Percentiles rank a stretch among this genome's conserved stretches.
phyloP scores from a whole-genome alignment of 30 jellyfish, hydroid and myxozoan species.

The Hydractinia symbiolongicarpus region DNA sequence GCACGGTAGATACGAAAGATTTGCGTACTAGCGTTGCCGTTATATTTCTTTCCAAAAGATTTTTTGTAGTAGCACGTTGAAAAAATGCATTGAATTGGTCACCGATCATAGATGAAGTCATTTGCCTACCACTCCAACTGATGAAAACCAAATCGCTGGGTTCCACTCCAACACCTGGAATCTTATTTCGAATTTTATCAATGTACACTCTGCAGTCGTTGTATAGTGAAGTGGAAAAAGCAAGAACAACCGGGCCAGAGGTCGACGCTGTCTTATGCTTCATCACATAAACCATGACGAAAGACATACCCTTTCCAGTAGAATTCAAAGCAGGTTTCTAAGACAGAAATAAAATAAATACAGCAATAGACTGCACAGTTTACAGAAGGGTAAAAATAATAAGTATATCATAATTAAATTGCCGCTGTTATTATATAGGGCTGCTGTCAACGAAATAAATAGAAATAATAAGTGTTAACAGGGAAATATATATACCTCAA shows the following conservation, averaged over 20 bases:
- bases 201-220: not conserved
- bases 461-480: no score
- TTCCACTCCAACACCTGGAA: not conserved
- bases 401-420: no score
- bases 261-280: slow-evolving; percentile 9
- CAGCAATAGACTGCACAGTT: no score
- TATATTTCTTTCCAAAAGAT: not conserved
- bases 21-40: slow-evolving; percentile 2
- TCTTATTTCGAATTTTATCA: not conserved
- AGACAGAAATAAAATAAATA: no score
- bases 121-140: slow-evolving; percentile 11
- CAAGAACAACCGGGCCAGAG: slow-evolving; percentile 13
- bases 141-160: not conserved
- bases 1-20: slow-evolving; percentile 3
- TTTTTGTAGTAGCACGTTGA: slow-evolving; percentile 7
- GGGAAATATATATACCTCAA: no score
- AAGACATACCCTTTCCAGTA: no score
- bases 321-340: no score
- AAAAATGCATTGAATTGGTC: slow-evolving; percentile 4
- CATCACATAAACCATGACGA: slow-evolving; percentile 2
- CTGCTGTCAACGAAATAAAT: no score
- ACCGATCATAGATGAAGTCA: slow-evolving; percentile 16
- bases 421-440: no score
- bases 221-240: not conserved
- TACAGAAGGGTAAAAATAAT: no score